phyloP scores from a whole-genome alignment of 2,113 vertebrate species.

The Thalassarche chlororhynchos region DNA sequence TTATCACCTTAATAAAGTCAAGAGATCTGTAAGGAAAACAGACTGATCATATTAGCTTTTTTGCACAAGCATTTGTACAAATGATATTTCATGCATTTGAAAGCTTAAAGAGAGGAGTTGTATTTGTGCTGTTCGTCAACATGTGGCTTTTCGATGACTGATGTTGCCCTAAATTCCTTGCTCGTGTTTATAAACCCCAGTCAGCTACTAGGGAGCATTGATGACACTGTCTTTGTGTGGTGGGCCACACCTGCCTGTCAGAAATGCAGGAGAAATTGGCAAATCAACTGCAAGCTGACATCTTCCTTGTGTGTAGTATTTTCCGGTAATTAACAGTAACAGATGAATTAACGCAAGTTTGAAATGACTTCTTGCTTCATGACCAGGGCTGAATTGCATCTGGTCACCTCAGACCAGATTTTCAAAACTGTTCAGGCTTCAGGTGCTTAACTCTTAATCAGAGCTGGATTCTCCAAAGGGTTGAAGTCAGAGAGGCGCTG shows the following conservation, averaged over 20 bases:
- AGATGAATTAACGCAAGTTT: not conserved
- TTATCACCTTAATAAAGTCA: not conserved
- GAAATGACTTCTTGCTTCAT: not conserved
- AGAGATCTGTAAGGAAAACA: not conserved
- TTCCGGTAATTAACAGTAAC: not conserved
- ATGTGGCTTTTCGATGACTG: not conserved
- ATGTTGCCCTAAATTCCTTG: not conserved
- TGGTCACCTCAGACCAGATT: not conserved
- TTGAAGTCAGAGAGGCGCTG: not conserved
- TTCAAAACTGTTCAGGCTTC: not conserved
- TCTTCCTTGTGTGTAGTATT: not conserved
- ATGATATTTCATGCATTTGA: not conserved
- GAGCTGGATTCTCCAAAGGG: not conserved
- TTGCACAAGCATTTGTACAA: not conserved
- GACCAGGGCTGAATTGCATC: not conserved
- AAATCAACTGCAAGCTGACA: not conserved
- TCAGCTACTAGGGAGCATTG: not conserved
- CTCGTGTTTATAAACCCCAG: not conserved
- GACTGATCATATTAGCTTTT: not conserved
- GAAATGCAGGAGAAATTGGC: not conserved
- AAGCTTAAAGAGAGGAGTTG: not conserved
- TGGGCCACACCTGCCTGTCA: not conserved
- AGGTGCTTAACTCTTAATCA: not conserved
- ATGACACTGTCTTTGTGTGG: not conserved
- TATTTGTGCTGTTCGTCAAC: not conserved